Percentiles rank a stretch among this genome's conserved stretches.
phyloP scores from a whole-genome alignment of 92 coral and sea anemone species.

The Zoanthus solanderi region DNA sequence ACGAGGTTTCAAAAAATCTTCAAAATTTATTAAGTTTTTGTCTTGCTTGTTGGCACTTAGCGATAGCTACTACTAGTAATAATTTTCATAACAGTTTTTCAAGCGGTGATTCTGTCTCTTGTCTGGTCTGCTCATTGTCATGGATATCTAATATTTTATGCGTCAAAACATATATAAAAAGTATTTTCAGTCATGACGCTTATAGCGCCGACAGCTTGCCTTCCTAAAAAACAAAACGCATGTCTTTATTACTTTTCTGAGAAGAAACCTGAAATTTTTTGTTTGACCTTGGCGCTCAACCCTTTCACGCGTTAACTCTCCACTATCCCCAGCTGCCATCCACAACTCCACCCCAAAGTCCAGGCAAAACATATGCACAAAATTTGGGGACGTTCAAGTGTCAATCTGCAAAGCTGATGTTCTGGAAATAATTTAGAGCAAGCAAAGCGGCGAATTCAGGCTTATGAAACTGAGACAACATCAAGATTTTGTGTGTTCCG shows the following conservation, averaged over 20 bases:
- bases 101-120: too few relatives aligned
- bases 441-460: not conserved
- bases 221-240: not conserved
- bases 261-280: not conserved
- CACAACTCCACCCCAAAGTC: not conserved
- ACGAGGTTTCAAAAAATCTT: too few relatives aligned
- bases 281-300: not conserved
- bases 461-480: slow-evolving; percentile 10
- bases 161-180: too few relatives aligned
- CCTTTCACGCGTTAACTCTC: not conserved
- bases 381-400: not conserved
- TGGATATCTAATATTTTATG: too few relatives aligned
- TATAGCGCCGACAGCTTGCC: not conserved
- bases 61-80: too few relatives aligned
- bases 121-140: too few relatives aligned
- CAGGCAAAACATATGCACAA: not conserved
- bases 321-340: not conserved
- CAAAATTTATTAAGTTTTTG: too few relatives aligned
- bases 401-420: not conserved
- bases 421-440: not conserved
- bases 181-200: too few relatives aligned
- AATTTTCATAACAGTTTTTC: not conserved
- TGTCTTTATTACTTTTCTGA: not conserved
- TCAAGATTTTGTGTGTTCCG: slow-evolving; percentile 17
- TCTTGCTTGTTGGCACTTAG: too few relatives aligned